Conservation (phyloP, 92 coral and sea anemone species). For the Plumapathes pennacea region DNA sequence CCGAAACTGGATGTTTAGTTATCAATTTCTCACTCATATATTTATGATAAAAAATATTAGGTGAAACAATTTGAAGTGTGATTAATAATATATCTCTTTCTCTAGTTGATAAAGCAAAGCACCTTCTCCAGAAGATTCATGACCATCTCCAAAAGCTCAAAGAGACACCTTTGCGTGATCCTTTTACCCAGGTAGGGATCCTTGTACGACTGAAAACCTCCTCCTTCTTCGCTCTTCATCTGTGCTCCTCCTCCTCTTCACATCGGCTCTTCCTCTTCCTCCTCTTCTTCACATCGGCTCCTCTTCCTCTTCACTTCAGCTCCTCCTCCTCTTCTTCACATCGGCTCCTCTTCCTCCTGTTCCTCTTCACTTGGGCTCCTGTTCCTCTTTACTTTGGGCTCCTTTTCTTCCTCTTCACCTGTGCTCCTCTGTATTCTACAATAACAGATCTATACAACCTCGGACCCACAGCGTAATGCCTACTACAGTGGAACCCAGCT, state of each 20-base stretch:
- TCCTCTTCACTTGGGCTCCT: neutral
- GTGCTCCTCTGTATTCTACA: no score
- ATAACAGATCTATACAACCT: no score
- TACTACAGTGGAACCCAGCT: no score
- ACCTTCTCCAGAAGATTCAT: neutral
- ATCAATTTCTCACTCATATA: no score
- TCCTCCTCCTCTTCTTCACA: neutral
- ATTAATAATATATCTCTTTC: no score
- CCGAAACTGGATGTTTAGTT: no score
- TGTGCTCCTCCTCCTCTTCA: neutral
- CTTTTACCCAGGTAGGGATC: neutral
- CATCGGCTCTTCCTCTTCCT: neutral
- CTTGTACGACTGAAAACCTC: neutral
- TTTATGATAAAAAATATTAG: no score
- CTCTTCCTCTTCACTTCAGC: neutral
- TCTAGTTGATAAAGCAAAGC: neutral
- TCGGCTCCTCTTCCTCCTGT: neutral
- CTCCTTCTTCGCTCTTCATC: neutral
- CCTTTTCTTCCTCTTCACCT: neutral
- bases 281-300: neutral
- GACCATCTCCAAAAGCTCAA: conserved; percentile 1
- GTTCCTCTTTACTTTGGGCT: neutral
- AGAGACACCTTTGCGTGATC: no score
- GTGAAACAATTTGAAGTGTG: no score
- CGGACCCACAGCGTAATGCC: no score